A percentile compares a stretch with the other conserved stretches of the same genome.
Conservation (phyloP, 2,797 vertebrate genomes). For the Oryzias dopingdopingensis region DNA sequence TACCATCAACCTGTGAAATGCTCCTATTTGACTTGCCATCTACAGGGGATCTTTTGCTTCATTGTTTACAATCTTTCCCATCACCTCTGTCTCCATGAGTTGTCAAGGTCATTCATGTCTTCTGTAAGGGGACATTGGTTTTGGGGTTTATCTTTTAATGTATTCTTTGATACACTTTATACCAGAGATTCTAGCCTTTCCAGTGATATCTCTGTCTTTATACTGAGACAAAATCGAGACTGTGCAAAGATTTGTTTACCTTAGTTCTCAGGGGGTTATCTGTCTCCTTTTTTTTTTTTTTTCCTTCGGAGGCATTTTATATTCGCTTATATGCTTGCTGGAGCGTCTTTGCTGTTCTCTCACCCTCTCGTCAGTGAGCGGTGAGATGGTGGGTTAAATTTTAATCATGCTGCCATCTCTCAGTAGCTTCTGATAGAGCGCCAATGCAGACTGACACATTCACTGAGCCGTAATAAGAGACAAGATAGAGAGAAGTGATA, state of each 20-base stretch:
- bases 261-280: too few relatives aligned
- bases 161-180: too few relatives aligned
- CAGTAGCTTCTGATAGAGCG: conserved; percentile 64
- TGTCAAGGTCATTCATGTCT: conserved; percentile 27
- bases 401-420: conserved; percentile 80
- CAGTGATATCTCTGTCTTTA: too few relatives aligned
- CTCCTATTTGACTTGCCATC: conserved; percentile 66
- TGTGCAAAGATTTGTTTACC: too few relatives aligned
- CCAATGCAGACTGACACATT: conserved; percentile 74
- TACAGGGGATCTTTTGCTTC: conserved; percentile 63
- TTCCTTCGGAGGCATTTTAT: conserved; percentile 30
- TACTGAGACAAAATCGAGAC: too few relatives aligned
- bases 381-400: conserved; percentile 77
- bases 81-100: conserved; percentile 56
- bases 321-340: conserved; percentile 45
- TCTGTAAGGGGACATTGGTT: conserved; percentile 38
- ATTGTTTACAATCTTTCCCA: conserved; percentile 59
- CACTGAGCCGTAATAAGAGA: conserved; percentile 72
- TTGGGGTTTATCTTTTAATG: too few relatives aligned
- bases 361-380: conserved; percentile 53
- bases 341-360: conserved; percentile 49
- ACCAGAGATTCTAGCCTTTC: too few relatives aligned
- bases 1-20: conserved; percentile 19
- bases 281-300: too few relatives aligned
- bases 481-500: conserved; percentile 59